A percentile compares a stretch with the other conserved stretches of the same genome.
Evolutionary conservation across 1,140 invertebrate genomes (phyloP).

Genomic region (Macrocentrus cingulum): DNA sequence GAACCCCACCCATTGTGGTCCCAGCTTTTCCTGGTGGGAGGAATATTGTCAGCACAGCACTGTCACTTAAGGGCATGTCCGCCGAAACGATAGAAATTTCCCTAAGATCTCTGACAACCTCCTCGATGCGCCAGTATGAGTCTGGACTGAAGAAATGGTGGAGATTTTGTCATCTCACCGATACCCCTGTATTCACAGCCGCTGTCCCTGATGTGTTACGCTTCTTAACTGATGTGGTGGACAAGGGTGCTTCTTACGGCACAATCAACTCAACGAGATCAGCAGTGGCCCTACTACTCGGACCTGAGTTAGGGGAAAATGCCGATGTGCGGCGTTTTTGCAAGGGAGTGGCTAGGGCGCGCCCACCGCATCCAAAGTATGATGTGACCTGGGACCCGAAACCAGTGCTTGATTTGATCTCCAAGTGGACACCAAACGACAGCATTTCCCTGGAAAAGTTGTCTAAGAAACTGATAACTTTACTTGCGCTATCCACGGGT

Average conservation of each 20-base stretch:
- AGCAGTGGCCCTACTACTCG: conserved; percentile 30
- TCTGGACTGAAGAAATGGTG: conserved; percentile 35
- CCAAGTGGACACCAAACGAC: conserved; percentile 2
- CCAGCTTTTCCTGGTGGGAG: conserved; percentile 36
- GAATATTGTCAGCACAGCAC: conserved; percentile 34
- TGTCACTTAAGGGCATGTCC: conserved; percentile 25
- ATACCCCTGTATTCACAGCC: conserved; percentile 6
- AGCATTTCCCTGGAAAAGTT: conserved; percentile 29
- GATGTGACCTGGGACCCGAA: conserved; percentile 32
- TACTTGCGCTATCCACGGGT: conserved; percentile 31
- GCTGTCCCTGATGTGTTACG: conserved; percentile 11
- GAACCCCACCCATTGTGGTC: conserved; percentile 30
- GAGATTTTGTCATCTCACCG: conserved; percentile 31
- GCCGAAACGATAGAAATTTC: conserved; percentile 26
- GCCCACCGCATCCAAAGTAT: conserved; percentile 32
- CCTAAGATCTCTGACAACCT: conserved; percentile 32
- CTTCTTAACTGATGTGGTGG: conserved; percentile 27
- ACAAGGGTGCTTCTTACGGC: conserved; percentile 31
- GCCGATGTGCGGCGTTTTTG: conserved; percentile 30
- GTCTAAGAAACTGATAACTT: conserved; percentile 28
- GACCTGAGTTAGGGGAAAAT: conserved; percentile 30
- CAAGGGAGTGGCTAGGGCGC: conserved; percentile 29
- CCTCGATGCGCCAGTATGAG: conserved; percentile 38
- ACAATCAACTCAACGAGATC: conserved; percentile 32
- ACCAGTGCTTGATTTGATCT: conserved; percentile 30